These are phyloP conservation scores for Halictus quadricinctus DNA, from an alignment of 2,888 invertebrate genomes.

Conservation along the genomic window DNA sequence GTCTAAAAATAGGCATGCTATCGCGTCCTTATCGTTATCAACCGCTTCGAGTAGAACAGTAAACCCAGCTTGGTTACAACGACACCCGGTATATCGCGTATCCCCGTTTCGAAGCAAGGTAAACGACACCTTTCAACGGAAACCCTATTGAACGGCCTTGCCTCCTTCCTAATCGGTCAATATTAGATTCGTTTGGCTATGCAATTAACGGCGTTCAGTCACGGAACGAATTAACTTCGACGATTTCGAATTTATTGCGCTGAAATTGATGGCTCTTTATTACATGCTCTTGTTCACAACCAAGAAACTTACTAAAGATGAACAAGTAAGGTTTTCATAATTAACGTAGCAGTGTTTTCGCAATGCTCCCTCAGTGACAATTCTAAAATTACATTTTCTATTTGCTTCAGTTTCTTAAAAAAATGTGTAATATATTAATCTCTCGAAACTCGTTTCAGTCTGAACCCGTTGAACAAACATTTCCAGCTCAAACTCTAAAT, in stretches of 20 bases:
- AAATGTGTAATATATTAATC: not conserved
- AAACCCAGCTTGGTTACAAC: not conserved
- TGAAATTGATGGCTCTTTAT: no score
- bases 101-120: slow-evolving; percentile 61
- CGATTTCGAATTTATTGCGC: not conserved
- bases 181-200: slow-evolving; percentile 6
- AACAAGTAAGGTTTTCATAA: no score
- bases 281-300: no score
- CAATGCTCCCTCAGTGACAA: no score
- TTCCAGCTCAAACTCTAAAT: not conserved
- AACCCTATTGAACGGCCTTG: slow-evolving; percentile 50
- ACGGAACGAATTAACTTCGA: not conserved
- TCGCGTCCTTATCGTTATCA: slow-evolving; percentile 69
- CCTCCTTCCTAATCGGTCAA: slow-evolving; percentile 44
- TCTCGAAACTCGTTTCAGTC: not conserved
- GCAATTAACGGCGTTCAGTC: not conserved
- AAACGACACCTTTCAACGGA: slow-evolving; percentile 70
- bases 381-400: no score
- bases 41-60: slow-evolving; percentile 13
- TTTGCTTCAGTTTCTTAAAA: not conserved
- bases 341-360: no score
- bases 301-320: no score
- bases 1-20: slow-evolving; percentile 65
- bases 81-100: slow-evolving; percentile 57
- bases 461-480: not conserved